Evolutionary conservation across 2,888 invertebrate genomes (phyloP), one percentile per base, ranked within the genome.

Genomic region (Caenorhabditis sp.): DNA sequence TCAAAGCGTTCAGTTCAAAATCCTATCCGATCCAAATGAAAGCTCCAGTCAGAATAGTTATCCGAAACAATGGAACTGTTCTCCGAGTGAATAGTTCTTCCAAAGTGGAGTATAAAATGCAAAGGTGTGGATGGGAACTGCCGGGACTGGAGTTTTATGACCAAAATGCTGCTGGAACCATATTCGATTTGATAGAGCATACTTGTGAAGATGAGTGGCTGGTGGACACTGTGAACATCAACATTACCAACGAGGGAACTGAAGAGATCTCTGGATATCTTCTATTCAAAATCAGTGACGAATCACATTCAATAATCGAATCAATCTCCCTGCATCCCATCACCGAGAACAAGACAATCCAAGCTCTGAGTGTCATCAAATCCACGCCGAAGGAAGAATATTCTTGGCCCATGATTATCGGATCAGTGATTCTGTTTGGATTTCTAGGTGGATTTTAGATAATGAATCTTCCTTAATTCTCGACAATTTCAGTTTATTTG

Each of bases 21-120:
- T 63, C 22, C 2, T 74, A 74, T 28, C 73, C 63, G 14, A 56
- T 74, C n/a, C 73, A 74, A 54, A 41, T 74, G 22, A 74, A 74
- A 44, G 22, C 54, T 14, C 19, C 54, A 0, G n/a, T 44, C 8
- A 38, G 41, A 19, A 16, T 51, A 54, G 24, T 64, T 41, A 12
- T 41, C 12, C n/a, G 31, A 19, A 63, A 35, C 2, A 2, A 35
- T 1, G 51, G n/a, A 28, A 73, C 26, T 41, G 41, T 54, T 10
- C 63, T 63, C 12, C 22, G 24, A 5, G 54, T 73, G 31, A 14
- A 8, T 10, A 31, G 41, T 8, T 19, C 41, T 38, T 4, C 54
- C 5, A 12, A 38, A 54, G 31, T 22, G 2, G 41, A 54, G 12
- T 38, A 28, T 14, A 14, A 41, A 4, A 54, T 74, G 12, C 31